These are phyloP conservation scores for Apis laboriosa DNA, from an alignment of 1,140 invertebrate genomes.

Conservation along the genomic window DNA sequence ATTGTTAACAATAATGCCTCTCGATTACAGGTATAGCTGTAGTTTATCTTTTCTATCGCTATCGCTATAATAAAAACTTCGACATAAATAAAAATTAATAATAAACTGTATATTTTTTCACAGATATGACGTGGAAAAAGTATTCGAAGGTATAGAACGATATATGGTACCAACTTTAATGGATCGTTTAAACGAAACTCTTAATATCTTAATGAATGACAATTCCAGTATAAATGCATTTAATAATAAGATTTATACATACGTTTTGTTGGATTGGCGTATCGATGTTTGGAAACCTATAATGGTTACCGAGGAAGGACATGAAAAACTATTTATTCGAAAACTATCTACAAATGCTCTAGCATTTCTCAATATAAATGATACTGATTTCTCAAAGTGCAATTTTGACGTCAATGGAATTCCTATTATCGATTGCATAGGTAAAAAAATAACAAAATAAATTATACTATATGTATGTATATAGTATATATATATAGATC, in stretches of 20 bases:
- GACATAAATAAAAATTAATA: neutral
- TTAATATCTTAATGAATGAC: slow-evolving; percentile 72
- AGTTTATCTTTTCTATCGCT: neutral
- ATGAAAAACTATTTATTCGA: slow-evolving; percentile 66
- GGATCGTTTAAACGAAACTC: slow-evolving; percentile 74
- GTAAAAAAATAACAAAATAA: neutral
- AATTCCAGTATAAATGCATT: slow-evolving; percentile 74
- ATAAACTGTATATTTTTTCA: neutral
- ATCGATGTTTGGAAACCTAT: slow-evolving; percentile 71
- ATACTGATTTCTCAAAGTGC: slow-evolving; percentile 68
- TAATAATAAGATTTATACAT: slow-evolving; percentile 79
- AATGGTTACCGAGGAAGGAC: slow-evolving; percentile 69
- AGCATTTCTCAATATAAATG: slow-evolving; percentile 69
- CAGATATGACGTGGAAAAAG: slow-evolving; percentile 73
- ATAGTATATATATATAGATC: no score
- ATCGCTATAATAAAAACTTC: no score
- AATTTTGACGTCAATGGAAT: slow-evolving; percentile 69
- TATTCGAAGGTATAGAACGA: slow-evolving; percentile 72
- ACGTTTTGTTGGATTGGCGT: slow-evolving; percentile 71
- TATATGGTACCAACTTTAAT: slow-evolving; percentile 69
- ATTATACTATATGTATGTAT: neutral
- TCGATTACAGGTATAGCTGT: slow-evolving; percentile 73
- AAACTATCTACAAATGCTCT: slow-evolving; percentile 69
- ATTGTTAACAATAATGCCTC: slow-evolving; percentile 74
- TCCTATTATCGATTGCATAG: slow-evolving; percentile 54